phyloP scores from a whole-genome alignment of 1,140 invertebrate species.

The Alviniconcha marisindica region DNA sequence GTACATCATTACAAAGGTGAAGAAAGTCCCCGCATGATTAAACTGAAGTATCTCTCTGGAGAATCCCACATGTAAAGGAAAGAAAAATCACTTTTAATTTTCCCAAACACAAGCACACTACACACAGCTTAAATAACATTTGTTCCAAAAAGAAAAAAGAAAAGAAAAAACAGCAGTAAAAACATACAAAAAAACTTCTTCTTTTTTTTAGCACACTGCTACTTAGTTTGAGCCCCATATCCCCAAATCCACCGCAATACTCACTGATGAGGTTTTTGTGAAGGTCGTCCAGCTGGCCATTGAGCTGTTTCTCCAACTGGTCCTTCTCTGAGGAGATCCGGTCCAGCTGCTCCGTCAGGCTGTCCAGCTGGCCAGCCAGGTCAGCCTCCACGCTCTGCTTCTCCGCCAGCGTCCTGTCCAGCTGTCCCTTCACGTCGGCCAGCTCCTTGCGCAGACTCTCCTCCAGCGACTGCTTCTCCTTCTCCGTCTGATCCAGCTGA shows the following conservation, averaged over 20 bases:
- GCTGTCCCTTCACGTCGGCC: conserved; percentile 32
- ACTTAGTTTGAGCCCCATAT: too few relatives aligned
- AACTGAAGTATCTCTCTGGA: too few relatives aligned
- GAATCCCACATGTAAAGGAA: too few relatives aligned
- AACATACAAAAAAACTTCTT: too few relatives aligned
- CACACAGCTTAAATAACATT: too few relatives aligned
- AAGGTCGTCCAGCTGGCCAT: conserved; percentile 46
- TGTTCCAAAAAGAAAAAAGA: too few relatives aligned
- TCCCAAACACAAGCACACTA: too few relatives aligned
- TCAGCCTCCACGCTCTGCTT: conserved; percentile 54
- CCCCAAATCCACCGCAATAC: conserved; percentile 24
- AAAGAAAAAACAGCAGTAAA: too few relatives aligned
- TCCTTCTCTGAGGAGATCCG: conserved; percentile 57
- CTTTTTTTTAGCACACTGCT: too few relatives aligned
- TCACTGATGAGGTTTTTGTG: conserved; percentile 63
- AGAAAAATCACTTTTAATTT: too few relatives aligned
- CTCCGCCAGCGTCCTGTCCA: conserved; percentile 47
- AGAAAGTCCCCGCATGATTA: too few relatives aligned
- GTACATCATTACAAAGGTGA: too few relatives aligned
- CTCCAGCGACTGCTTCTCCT: conserved; percentile 58
- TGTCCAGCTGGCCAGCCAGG: conserved; percentile 50
- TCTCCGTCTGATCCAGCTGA: conserved; percentile 40
- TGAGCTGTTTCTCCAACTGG: conserved; percentile 44
- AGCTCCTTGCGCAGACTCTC: conserved; percentile 44
- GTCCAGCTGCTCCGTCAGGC: conserved; percentile 54